Evolutionary conservation across 2,888 invertebrate genomes (phyloP).

Genomic region (Carabus problematicus): DNA sequence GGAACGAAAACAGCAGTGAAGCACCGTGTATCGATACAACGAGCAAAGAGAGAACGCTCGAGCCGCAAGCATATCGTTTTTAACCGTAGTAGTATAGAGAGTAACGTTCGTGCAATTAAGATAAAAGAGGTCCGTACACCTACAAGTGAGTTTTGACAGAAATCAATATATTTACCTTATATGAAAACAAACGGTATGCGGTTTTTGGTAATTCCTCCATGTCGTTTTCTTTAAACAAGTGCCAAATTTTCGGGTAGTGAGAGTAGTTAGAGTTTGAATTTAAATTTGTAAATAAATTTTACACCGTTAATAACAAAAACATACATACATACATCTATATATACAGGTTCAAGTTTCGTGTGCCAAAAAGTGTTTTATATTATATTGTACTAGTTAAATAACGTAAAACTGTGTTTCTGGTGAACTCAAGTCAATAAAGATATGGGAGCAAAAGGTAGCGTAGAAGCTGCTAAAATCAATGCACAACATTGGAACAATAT

Average conservation of each 20-base stretch:
- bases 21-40: not conserved
- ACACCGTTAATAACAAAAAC: conserved; percentile 28
- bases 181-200: conserved; percentile 41
- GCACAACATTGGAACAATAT: conserved; percentile 82
- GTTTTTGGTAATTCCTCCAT: conserved; percentile 28
- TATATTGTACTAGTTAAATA: conserved; percentile 7
- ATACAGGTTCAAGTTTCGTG: conserved; percentile 34
- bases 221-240: conserved; percentile 38
- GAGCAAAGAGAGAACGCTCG: conserved; percentile 4
- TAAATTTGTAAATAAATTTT: conserved; percentile 37
- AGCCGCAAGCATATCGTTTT: conserved; percentile 16
- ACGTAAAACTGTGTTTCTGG: conserved; percentile 38
- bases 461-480: conserved; percentile 81
- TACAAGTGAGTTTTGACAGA: conserved; percentile 40
- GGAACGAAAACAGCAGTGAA: not conserved
- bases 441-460: conserved; percentile 85
- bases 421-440: conserved; percentile 51
- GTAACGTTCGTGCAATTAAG: not conserved
- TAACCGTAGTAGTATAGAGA: conserved; percentile 5
- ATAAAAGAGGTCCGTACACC: not conserved
- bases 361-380: conserved; percentile 40
- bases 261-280: conserved; percentile 26
- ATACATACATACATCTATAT: conserved; percentile 22
- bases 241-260: conserved; percentile 42
- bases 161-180: conserved; percentile 40